Evolutionary conservation across 2,113 vertebrate species (phyloP).

Genomic region (Spilogale gracilis): DNA sequence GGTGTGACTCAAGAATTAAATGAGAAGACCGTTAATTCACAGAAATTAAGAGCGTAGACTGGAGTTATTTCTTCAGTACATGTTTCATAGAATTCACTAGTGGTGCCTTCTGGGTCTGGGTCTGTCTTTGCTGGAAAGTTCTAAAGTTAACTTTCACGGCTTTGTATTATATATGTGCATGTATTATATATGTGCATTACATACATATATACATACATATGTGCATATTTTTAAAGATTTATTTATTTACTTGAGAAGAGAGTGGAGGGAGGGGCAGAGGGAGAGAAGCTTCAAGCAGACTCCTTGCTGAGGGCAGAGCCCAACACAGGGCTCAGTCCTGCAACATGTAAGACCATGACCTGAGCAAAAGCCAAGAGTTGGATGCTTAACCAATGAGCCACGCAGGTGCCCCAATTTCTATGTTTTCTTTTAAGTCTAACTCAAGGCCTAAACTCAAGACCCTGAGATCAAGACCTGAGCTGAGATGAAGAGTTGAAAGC

Average conservation of each 20-base stretch:
- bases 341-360: background rate
- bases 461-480: too few relatives aligned
- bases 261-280: background rate
- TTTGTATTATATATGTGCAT: too few relatives aligned
- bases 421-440: background rate
- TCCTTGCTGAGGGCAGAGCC: background rate
- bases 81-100: background rate
- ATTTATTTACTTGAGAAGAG: background rate
- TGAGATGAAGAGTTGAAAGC: too few relatives aligned
- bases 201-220: background rate
- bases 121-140: background rate
- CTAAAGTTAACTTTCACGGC: background rate
- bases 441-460: background rate
- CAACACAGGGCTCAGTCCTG: background rate
- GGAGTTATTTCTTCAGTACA: background rate
- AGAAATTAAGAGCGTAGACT: background rate
- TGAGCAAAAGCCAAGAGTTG: background rate
- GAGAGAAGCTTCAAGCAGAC: background rate
- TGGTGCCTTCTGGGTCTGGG: background rate
- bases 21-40: background rate
- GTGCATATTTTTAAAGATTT: background rate
- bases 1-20: background rate
- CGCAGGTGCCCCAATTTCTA: background rate
- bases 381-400: background rate
- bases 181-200: too few relatives aligned